These are phyloP conservation scores for Zoanthus gigantus DNA, from an alignment of 92 coral and sea anemone species.

Conservation along the genomic window DNA sequence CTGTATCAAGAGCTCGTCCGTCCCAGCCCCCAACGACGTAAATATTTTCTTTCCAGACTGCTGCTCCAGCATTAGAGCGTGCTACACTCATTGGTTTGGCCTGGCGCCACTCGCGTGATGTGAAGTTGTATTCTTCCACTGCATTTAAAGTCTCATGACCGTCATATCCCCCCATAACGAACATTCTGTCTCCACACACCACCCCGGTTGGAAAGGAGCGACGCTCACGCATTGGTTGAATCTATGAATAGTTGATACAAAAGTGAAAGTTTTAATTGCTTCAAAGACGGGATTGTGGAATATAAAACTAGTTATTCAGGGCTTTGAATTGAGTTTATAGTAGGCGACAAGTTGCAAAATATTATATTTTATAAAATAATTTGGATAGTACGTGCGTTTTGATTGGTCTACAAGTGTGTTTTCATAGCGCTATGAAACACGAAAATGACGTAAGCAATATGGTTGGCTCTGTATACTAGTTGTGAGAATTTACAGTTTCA, in stretches of 20 bases:
- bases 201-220: conserved; percentile 36
- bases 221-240: conserved; percentile 47
- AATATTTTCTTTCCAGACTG: conserved; percentile 35
- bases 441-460: no score
- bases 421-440: no score
- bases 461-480: no score
- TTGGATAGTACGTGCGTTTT: no score
- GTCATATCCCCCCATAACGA: conserved; percentile 38
- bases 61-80: conserved; percentile 40
- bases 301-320: no score
- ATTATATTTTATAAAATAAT: no score
- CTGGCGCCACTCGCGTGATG: conserved; percentile 36
- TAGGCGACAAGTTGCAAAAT: no score
- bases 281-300: no score
- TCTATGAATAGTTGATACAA: background rate
- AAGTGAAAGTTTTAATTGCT: no score
- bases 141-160: conserved; percentile 38
- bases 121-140: conserved; percentile 36
- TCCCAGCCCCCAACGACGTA: conserved; percentile 51
- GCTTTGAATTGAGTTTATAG: no score
- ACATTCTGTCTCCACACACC: conserved; percentile 43
- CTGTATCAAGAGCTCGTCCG: conserved; percentile 46
- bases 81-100: conserved; percentile 26
- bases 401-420: no score
- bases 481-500: no score